phyloP scores from a whole-genome alignment of 2,113 vertebrate genomes.

The Rhipidura dahli region DNA sequence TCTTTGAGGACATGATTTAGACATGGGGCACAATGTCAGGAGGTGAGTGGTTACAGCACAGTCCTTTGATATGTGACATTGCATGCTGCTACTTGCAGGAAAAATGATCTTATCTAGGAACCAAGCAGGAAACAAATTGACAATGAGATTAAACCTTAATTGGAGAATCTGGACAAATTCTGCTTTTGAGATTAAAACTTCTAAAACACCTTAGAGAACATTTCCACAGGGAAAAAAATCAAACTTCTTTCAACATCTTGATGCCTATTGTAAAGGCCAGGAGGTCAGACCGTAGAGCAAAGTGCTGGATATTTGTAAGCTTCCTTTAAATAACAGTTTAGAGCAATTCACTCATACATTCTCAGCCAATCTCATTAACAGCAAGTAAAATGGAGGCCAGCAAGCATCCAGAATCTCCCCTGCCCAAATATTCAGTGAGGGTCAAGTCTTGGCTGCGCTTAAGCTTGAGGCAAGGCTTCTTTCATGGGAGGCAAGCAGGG shows the following conservation, averaged over 20 bases:
- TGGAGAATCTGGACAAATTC: constrained; percentile 2
- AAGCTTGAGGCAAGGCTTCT: neutral
- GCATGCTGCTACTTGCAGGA: neutral
- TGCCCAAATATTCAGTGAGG: neutral
- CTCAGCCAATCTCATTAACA: neutral
- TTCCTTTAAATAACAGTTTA: neutral
- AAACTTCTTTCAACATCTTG: neutral
- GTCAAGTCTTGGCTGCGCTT: neutral
- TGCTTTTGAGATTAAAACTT: constrained; percentile 3
- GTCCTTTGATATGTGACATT: neutral
- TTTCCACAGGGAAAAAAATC: neutral
- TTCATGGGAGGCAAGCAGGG: neutral
- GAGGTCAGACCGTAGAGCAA: neutral
- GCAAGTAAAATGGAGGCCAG: neutral
- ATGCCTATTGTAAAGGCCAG: neutral
- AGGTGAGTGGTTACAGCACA: neutral
- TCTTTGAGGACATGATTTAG: neutral
- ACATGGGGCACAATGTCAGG: neutral
- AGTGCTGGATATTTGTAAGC: neutral
- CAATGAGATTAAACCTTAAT: constrained; percentile 8
- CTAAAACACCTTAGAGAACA: neutral
- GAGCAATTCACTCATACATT: neutral
- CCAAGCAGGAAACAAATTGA: constrained; percentile 3
- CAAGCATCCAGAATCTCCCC: neutral
- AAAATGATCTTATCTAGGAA: constrained; percentile 42